Evolutionary conservation across 2,113 vertebrate genomes (phyloP), one percentile per base, ranked within the genome.

Genomic region (Boleophthalmus pectinirostris): DNA sequence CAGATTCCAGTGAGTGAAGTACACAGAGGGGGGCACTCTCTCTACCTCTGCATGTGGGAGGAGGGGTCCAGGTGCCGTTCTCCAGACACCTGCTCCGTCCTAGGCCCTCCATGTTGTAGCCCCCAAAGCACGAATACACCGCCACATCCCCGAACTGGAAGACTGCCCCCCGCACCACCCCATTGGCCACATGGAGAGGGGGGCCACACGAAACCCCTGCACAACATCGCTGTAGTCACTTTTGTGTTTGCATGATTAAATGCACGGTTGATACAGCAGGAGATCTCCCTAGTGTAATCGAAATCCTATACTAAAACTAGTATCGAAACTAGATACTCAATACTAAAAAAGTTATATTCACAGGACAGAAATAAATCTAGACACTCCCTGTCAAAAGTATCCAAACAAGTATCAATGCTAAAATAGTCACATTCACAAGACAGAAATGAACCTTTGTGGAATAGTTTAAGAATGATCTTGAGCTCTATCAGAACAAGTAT

Each of bases 61-160:
- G 93, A 21, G 87, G 90, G 35, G 96, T 98, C 98, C 97, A 99
- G 7, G 95, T 97, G 89, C 96, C 93, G 77, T 97, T 97, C 92
- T 97, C 95, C 79, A 97, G 87, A 88, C 97, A 99, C 87, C 96
- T 74, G 85, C 95, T 98, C 74, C 95, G 88, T 74, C 96, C 91
- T 24, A 94, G 87, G 24, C 97, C 97, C 73, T 97, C 96, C 91
- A 99, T 91, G 94, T 94, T 91, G 86, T 96, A 98, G 66, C 97
- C 97, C 75, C 94, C 94, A 85, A 96, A 99, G 91, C 97, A 99
- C 0, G 97, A 97, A 85, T 98, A 99, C 80, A 91, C 95, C 70
- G 96, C 87, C 93, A 96, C 88, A 87, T 98, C 98, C 84, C 97
- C 97, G 49, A 96, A 97, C 76, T 96, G 96, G 89, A 97, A 96